Base-by-base conservation (phyloP, 1,140 invertebrate genomes). In the Sycobia sp. region DNA sequence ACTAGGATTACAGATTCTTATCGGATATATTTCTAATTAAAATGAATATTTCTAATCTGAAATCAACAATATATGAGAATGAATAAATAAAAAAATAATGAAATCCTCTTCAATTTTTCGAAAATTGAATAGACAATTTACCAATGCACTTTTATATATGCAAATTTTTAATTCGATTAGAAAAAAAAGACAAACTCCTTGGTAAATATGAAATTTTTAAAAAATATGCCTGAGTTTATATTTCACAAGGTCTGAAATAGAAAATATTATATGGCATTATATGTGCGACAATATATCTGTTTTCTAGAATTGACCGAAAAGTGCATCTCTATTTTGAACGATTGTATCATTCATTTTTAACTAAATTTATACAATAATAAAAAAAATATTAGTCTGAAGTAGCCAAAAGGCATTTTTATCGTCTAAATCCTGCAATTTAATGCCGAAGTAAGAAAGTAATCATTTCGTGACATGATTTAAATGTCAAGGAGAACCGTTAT, bases 201-300 rank as follows among this genome's bases (percentile, higher is more conserved):
- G 4, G 29, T 32, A 32, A 32, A 29, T 49, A 16, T 27, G 32
- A 51, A 38, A 51, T 18, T 58, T 58, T 39, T 47, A 9, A 47
- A 59, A 59, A 27, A 27, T 47, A 43, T 59, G 44, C 56, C 73
- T 77, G 62, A 77, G 70, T 65, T 76, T 72, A 72, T 60, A 76
- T 76, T 76, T 76, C 71, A 76, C 72, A 73, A 76, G 73, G 76
- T 73, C 76, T 77, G 76, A 64, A 77, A 77, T 76, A 41, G 73
- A 71, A 77, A 76, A 76, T 71, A 75, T 69, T 65, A 76, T 70
- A 70, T 71, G 74, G n/a, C n/a, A n/a, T n/a, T n/a, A n/a, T n/a
- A 70, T 75, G 71, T 69, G 67, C 69, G 68, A 73, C 46, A 74
- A 67, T 75, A 68, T 67, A 67, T 58, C 61, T 53, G 50, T 70